Base-by-base conservation (phyloP, 1,140 invertebrate species). In the Plodia interpunctella region DNA sequence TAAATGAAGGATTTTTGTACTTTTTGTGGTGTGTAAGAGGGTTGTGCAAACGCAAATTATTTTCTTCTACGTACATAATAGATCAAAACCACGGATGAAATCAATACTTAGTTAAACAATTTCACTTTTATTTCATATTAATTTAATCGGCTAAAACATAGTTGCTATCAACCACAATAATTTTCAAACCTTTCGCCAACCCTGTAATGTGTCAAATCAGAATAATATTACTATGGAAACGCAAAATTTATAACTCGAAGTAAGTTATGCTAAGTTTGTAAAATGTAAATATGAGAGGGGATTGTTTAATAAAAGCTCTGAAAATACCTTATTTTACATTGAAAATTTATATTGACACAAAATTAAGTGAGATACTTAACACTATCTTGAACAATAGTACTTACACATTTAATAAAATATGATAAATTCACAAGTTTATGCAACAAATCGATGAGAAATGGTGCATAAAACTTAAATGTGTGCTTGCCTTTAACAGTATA, bases 1-100 rank as follows among this genome's bases (percentile, higher is more conserved):
- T 80, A 80, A 78, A 66, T 61, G 72, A 70, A 68, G 75, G 76
- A 88, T 71, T 88, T 87, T 88, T 88, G 83, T 83, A 86, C 83
- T 84, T 74, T 84, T 82, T 79, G 80, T 80, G 82, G 79, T 79
- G 75, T 84, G 77, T 55, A 56, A 57, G 63, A 71, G 78, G 77
- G 78, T 85, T 80, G 72, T 60, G 74, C 73, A 74, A 68, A 68
- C 62, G 55, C 60, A 56, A 63, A 55, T 62, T 67, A 66, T 59
- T 60, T 60, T 15, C 15, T n/a, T 44, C 38, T 44, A 17, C 13
- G 15, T 44, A 4, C 13, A 44, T 44, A 15, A 44, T 44, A 15
- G 2, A 4, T 44, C 0, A 44, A 15, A 44, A 44, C 5, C 2
- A 44, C n/a, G n/a, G n/a, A n/a, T n/a, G n/a, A n/a, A n/a, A n/a